Evolutionary conservation across 2,113 vertebrate genomes (phyloP).

Genomic region (Caloenas nicobarica): DNA sequence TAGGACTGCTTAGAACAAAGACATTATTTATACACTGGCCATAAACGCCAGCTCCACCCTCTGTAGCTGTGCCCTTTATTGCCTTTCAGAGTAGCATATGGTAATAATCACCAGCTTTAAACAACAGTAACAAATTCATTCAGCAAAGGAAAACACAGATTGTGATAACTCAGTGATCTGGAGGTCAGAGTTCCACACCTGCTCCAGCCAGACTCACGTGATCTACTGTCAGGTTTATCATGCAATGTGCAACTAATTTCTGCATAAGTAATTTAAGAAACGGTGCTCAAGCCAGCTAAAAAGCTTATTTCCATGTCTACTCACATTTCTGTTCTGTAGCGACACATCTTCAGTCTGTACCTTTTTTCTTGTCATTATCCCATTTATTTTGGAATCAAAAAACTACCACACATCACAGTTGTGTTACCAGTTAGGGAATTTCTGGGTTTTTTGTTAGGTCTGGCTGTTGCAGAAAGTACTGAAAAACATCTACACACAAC

Average conservation of each 20-base stretch:
- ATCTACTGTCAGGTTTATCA: neutral
- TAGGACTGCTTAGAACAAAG: neutral
- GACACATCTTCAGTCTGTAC: neutral
- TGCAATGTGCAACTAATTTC: neutral
- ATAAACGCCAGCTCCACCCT: neutral
- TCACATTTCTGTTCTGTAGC: neutral
- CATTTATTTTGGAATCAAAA: neutral
- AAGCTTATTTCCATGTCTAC: neutral
- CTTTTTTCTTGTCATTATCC: neutral
- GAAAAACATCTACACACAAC: neutral
- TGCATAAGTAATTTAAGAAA: neutral
- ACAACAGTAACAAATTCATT: neutral
- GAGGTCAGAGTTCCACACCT: neutral
- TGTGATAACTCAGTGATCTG: neutral
- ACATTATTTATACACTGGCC: neutral
- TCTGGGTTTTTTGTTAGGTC: neutral
- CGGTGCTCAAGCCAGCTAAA: neutral
- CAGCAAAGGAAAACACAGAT: neutral
- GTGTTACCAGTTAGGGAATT: neutral
- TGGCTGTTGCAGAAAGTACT: neutral
- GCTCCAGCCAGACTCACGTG: neutral
- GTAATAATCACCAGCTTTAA: neutral
- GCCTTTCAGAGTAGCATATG: neutral
- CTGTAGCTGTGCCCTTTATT: neutral
- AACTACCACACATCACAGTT: neutral